These are phyloP conservation scores for Oxyura jamaicensis DNA, from an alignment of 2,113 vertebrate species.

Conservation along the genomic window DNA sequence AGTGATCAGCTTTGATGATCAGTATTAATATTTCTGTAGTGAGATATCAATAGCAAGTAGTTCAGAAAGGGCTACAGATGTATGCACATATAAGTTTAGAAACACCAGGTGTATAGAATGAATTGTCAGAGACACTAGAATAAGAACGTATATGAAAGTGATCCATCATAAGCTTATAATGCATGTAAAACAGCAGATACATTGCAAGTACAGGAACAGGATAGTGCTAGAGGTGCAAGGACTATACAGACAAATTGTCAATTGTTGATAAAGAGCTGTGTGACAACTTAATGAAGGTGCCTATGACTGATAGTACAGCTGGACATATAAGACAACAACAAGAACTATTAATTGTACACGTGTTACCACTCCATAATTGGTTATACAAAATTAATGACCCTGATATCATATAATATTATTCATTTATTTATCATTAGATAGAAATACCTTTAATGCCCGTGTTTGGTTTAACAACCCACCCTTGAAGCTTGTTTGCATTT, in stretches of 20 bases:
- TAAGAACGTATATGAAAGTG: background rate
- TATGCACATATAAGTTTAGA: background rate
- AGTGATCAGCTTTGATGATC: background rate
- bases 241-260: fast-evolving
- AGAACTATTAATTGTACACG: background rate
- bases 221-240: background rate
- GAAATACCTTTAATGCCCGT: background rate
- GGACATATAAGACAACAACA: background rate
- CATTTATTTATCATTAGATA: background rate
- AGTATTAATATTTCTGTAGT: background rate
- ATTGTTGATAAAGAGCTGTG: fast-evolving
- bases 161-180: background rate
- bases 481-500: background rate
- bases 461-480: background rate
- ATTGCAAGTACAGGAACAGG: background rate
- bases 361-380: background rate
- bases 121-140: background rate
- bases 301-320: background rate
- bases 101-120: background rate
- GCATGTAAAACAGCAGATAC: background rate
- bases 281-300: background rate
- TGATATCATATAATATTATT: background rate
- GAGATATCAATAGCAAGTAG: background rate
- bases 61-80: background rate
- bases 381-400: background rate